Conservation (phyloP, 2,797 vertebrate species). For the Oreochromis grahami region DNA sequence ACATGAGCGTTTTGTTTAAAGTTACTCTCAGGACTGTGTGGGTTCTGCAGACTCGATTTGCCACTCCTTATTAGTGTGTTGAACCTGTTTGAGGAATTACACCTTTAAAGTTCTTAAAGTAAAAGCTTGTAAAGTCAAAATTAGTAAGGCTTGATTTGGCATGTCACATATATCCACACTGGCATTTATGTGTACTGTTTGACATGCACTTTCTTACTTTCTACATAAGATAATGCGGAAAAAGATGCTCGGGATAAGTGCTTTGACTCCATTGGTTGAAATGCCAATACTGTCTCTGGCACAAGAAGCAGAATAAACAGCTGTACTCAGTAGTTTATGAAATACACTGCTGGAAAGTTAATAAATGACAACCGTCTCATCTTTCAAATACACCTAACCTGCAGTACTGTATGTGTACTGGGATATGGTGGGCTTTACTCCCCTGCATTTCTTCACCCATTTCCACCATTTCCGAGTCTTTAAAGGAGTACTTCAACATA, state of each 20-base stretch:
- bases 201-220: not conserved
- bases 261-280: not conserved
- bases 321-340: not conserved
- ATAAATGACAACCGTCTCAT: not conserved
- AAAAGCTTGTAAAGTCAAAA: not conserved
- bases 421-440: not conserved
- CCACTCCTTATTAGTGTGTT: not conserved
- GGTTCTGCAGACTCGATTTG: not conserved
- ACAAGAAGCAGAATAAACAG: not conserved
- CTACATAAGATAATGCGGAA: not conserved
- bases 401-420: not conserved
- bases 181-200: not conserved
- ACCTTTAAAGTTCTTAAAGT: not conserved
- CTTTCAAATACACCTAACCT: not conserved
- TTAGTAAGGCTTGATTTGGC: not conserved
- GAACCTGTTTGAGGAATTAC: not conserved
- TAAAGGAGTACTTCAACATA: not conserved
- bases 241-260: not conserved
- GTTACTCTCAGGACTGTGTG: not conserved
- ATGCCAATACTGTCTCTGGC: not conserved
- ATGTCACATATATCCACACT: not conserved
- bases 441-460: not conserved
- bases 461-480: not conserved
- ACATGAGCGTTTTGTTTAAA: constrained; percentile 19
- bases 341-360: not conserved